Base-by-base conservation (phyloP, 2,113 vertebrate species). In the Mungos mungo region DNA sequence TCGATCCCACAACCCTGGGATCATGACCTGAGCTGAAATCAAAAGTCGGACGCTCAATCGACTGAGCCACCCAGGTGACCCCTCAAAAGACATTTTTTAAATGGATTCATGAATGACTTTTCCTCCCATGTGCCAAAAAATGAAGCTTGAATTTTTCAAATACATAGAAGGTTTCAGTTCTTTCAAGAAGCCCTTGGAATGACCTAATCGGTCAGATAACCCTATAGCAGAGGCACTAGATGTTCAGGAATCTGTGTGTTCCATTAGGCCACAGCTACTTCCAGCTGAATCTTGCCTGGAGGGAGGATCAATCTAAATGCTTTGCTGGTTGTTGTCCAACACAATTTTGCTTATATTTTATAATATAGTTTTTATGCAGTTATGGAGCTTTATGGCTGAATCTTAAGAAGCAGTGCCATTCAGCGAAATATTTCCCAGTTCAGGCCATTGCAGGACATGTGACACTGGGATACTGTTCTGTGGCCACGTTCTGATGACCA, bases 271-370 rank as follows among this genome's bases (percentile, higher is more conserved):
- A 21, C 14, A 54, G 31, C 16, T 52, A 4, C 21, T 87, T 83
- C n/a, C 81, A n/a, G 66, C 21, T 5, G 14, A 65, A 45, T 65
- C 93, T 93, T 16, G 57, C 69, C 63, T 72, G 31, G 68, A 90
- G 76, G n/a, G 68, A 68, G 18, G 50, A 57, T 94, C 91, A 31
- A 50, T 94, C 71, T 95, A 82, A 91, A 74, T 83, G 95, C 14
- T 11, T 50, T 94, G 38, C 35, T 93, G 76, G 54, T 79, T 93
- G 60, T 45, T 79, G 16, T 50, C 82, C 95, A 88, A n/a, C 25
- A 50, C 57, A 23, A 45, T 10, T 35, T 27, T 50, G 91, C 81
- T 72, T 88, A 31, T 63, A n/a, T 95, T 71, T 87, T 86, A 14
- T 47, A 50, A 57, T 47, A 23, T 10, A 21, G 2, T 71, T 95